Evolutionary conservation across 2,797 vertebrate genomes (phyloP), one percentile per base, ranked within the genome.

Genomic region (Danionella dracula): DNA sequence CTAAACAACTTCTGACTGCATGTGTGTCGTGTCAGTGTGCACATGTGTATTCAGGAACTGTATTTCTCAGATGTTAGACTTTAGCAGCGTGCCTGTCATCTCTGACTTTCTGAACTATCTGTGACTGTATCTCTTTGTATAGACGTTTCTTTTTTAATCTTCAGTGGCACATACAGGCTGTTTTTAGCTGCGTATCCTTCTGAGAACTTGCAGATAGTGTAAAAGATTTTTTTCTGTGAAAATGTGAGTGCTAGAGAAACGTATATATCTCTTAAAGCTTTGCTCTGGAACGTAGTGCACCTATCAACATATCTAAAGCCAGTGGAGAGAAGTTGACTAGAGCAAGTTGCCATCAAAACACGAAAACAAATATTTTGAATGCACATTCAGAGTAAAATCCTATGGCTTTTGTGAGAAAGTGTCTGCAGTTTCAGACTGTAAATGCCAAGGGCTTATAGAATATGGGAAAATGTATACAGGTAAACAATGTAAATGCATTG

Each of bases 311-410:
- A 40, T 70, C 21, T 41, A 50, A 44, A 62, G 35, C 21, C 50
- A 16, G 27, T 5, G 40, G 19, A 51, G 45, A 58, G 46, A 29
- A 64, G 23, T 17, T 1, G 17, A 65, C 66, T 57, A 67, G 68
- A 77, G 48, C 62, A 57, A 73, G 21, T 70, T 57, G 42, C 71
- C 46, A 63, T 59, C 21, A 42, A 51, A 53, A 44, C 53, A 21
- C 48, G 12, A 37, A 27, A 6, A 53, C 32, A 35, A 44, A 54
- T 29, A 53, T 51, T 21, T 31, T 32, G 15, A 11, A 64, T 0
- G 0, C 16, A 13, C 7, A 42, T 12, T 7, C 19, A n/a, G n/a
- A n/a, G n/a, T n/a, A n/a, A n/a, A n/a, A n/a, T n/a, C n/a, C n/a
- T n/a, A n/a, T n/a, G n/a, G n/a, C n/a, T n/a, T n/a, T n/a, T n/a